phyloP scores from a whole-genome alignment of 2,888 invertebrate species.

The Crepidodera aurea region DNA sequence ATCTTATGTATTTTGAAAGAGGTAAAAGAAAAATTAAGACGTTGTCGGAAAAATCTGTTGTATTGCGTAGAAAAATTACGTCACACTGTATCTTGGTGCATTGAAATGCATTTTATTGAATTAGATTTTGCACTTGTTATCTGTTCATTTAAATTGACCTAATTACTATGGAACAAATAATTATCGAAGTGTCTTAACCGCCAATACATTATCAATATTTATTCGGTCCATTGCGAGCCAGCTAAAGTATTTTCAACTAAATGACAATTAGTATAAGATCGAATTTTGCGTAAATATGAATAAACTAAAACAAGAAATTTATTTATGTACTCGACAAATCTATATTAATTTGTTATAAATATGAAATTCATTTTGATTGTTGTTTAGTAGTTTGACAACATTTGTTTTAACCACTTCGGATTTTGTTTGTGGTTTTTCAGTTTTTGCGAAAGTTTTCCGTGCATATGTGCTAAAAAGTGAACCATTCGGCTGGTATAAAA shows the following conservation, averaged over 20 bases:
- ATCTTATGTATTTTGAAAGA: too few species aligned
- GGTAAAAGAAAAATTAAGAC: neutral
- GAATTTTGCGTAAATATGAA: conserved; percentile 57
- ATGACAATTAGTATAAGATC: conserved; percentile 51
- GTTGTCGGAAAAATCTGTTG: neutral
- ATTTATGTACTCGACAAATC: conserved; percentile 52
- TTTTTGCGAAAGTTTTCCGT: too few species aligned
- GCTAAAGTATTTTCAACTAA: conserved; percentile 44
- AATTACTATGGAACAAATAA: conserved; percentile 56
- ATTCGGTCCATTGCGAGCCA: conserved; percentile 42
- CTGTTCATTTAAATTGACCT: conserved; percentile 58
- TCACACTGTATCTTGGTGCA: conserved; percentile 35
- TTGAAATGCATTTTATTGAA: conserved; percentile 45
- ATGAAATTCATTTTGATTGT: conserved; percentile 58
- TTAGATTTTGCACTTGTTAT: conserved; percentile 56
- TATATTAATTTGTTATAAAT: conserved; percentile 60
- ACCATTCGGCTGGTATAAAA: conserved; percentile 27
- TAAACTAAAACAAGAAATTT: conserved; percentile 56
- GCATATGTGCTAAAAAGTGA: conserved; percentile 28
- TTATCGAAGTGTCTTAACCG: conserved; percentile 46
- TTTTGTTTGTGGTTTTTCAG: conserved; percentile 12
- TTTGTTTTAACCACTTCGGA: conserved; percentile 38
- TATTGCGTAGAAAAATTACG: conserved; percentile 25
- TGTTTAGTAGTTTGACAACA: conserved; percentile 55
- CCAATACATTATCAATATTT: conserved; percentile 44